Conservation (phyloP, 2,797 vertebrate species). For the Phrynocephalus guinanensis region DNA sequence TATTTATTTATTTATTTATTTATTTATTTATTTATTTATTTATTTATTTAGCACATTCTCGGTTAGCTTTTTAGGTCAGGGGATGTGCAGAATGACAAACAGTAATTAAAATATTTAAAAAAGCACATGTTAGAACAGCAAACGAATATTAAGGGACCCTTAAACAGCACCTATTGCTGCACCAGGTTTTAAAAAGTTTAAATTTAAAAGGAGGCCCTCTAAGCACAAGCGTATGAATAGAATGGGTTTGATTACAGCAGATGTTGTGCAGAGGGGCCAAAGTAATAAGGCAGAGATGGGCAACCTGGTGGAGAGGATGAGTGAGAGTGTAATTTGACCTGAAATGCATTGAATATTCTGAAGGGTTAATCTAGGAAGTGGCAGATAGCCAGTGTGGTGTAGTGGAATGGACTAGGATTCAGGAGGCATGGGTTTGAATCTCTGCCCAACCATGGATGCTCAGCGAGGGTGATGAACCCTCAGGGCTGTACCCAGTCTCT, state of each 20-base stretch:
- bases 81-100: not conserved
- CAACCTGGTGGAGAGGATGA: too few relatives aligned
- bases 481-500: too few relatives aligned
- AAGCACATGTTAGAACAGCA: not conserved
- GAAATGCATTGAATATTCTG: not conserved
- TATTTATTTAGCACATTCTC: not conserved
- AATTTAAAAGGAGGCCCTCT: not conserved
- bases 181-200: not conserved
- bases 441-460: too few relatives aligned
- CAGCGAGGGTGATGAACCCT: too few relatives aligned
- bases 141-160: not conserved
- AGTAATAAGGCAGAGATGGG: too few relatives aligned
- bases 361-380: not conserved
- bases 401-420: too few relatives aligned
- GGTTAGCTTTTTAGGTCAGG: not conserved
- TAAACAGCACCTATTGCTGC: too few relatives aligned
- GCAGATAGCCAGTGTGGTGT: too few relatives aligned
- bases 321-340: too few relatives aligned
- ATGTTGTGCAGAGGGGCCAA: not conserved
- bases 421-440: too few relatives aligned
- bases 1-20: not conserved
- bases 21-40: not conserved
- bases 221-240: not conserved
- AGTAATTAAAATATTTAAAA: not conserved
- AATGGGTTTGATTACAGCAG: too few relatives aligned